A percentile compares a stretch with the other conserved stretches of the same genome.
Evolutionary conservation across 2,888 invertebrate species (phyloP).

Genomic region (Trichogramma evanescens): DNA sequence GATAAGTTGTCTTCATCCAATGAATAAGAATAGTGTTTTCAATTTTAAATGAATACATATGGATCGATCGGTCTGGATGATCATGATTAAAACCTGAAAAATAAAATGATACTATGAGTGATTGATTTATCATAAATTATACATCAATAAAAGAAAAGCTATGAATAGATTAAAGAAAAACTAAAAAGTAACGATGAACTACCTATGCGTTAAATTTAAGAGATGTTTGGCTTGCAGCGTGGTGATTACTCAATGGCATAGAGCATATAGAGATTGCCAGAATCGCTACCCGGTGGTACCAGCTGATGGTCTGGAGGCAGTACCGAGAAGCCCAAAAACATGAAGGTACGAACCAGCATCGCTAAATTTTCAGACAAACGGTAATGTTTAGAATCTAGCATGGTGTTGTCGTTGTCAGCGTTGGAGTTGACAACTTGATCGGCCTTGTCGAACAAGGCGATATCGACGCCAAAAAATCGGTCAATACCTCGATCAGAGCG

Average conservation of each 20-base stretch:
- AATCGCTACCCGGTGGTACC: conserved; percentile 61
- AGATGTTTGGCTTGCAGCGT: conserved; percentile 28
- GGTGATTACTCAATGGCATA: conserved; percentile 50
- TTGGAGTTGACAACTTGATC: conserved; percentile 24
- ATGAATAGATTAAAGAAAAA: conserved; percentile 1
- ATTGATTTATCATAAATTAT: conserved; percentile 5
- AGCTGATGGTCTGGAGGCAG: conserved; percentile 75
- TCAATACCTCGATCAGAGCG: conserved; percentile 67
- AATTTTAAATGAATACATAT: too few relatives aligned
- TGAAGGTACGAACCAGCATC: conserved; percentile 86
- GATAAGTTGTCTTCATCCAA: too few relatives aligned
- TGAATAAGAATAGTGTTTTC: too few relatives aligned
- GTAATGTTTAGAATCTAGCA: conserved; percentile 4
- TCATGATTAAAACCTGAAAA: conserved; percentile 23
- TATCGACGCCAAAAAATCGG: conserved; percentile 1
- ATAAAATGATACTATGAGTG: conserved; percentile 13
- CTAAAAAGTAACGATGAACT: conserved; percentile 17
- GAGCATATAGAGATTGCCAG: conserved; percentile 59
- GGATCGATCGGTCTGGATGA: background rate
- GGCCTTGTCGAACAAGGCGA: conserved; percentile 23
- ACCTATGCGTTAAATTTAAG: conserved; percentile 42
- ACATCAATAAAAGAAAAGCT: background rate
- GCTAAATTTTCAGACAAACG: conserved; percentile 47
- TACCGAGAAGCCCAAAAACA: conserved; percentile 91
- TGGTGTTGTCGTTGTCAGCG: background rate